These are phyloP conservation scores for Recurvirostra avosetta DNA, from an alignment of 2,113 vertebrate species.

Conservation along the genomic window DNA sequence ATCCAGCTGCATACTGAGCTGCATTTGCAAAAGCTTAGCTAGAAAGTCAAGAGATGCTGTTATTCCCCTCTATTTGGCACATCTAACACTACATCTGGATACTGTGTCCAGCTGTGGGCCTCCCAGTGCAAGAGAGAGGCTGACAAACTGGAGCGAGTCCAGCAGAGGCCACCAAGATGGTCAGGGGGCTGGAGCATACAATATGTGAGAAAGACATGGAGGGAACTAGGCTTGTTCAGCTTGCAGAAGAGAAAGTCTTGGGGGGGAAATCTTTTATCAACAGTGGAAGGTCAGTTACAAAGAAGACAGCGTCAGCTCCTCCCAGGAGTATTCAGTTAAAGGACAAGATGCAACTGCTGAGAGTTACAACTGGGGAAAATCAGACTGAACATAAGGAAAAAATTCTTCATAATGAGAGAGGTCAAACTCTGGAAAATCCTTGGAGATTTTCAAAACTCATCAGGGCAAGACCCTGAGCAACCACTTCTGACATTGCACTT, in stretches of 20 bases:
- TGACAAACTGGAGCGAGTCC: not conserved
- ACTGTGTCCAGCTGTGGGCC: not conserved
- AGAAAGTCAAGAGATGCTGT: not conserved
- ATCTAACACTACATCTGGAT: not conserved
- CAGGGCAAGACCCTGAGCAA: not conserved
- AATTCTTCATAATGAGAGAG: not conserved
- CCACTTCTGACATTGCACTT: not conserved
- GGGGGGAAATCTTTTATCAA: not conserved
- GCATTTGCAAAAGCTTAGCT: not conserved
- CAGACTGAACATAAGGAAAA: not conserved
- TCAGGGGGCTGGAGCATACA: not conserved
- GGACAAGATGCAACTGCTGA: rapidly evolving
- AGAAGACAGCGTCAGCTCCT: not conserved
- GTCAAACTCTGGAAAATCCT: not conserved
- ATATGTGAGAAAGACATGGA: not conserved
- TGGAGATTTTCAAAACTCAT: not conserved
- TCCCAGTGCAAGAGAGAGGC: not conserved
- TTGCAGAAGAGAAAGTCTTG: not conserved
- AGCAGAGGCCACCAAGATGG: not conserved
- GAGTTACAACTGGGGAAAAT: not conserved
- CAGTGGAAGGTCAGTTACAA: not conserved
- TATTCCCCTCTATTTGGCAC: not conserved
- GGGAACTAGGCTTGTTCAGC: not conserved
- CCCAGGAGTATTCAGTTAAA: not conserved
- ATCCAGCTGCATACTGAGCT: not conserved